A percentile compares a stretch with the other conserved stretches of the same genome.
Evolutionary conservation across 1,140 invertebrate genomes (phyloP).

Genomic region (Adelges cooleyi): DNA sequence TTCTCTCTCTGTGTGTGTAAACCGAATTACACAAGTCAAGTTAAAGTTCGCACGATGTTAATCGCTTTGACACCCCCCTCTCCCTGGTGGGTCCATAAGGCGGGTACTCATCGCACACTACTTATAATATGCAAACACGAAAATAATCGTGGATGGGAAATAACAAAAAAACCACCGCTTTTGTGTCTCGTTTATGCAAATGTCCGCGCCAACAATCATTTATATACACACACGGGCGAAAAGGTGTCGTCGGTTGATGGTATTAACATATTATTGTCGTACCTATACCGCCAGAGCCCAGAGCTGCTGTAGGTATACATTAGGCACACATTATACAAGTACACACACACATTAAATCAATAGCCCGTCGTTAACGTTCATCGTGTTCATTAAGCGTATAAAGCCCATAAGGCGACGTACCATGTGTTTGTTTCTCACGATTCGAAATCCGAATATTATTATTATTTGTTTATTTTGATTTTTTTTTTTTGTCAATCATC

Average conservation of each 20-base stretch:
- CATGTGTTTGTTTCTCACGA: constrained; percentile 15
- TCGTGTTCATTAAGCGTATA: constrained; percentile 10
- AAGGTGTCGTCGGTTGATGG: background rate
- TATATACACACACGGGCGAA: background rate
- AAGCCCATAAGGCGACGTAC: background rate
- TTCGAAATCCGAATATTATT: background rate
- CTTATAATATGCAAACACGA: too few species aligned
- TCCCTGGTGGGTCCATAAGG: background rate
- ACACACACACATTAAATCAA: constrained; percentile 2
- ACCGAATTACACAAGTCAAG: background rate
- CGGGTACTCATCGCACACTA: too few species aligned
- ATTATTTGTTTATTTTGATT: too few species aligned
- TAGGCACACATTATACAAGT: too few species aligned
- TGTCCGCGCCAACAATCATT: background rate
- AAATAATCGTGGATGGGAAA: too few species aligned
- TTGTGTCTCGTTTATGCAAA: constrained; percentile 21
- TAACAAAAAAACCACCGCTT: background rate
- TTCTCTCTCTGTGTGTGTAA: too few species aligned
- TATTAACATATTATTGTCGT: too few species aligned
- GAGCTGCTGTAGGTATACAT: too few species aligned
- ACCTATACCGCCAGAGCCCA: too few species aligned
- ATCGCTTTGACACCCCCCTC: background rate
- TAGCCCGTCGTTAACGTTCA: constrained; percentile 11
- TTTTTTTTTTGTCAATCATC: background rate
- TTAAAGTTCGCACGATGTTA: constrained; percentile 17